Percentiles rank a stretch among this genome's conserved stretches.
Evolutionary conservation across 1,140 invertebrate species (phyloP).

Genomic region (Condylostylus longicornis): DNA sequence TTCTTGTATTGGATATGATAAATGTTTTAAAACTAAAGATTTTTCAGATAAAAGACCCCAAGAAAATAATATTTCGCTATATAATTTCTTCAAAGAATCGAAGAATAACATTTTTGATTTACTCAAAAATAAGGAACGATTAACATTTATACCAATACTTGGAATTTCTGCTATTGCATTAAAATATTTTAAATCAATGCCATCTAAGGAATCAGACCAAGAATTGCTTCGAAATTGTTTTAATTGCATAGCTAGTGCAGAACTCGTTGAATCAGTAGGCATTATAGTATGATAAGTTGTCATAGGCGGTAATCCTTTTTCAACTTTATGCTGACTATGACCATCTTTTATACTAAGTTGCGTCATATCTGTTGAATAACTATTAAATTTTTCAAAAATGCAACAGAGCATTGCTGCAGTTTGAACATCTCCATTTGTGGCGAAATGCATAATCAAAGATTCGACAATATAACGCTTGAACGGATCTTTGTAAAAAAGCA

Average conservation of each 20-base stretch:
- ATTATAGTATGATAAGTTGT: conserved; percentile 70
- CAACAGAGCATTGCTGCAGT: conserved; percentile 86
- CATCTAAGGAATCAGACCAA: conserved; percentile 71
- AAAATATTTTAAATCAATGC: conserved; percentile 17
- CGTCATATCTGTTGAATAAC: not conserved
- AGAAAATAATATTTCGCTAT: conserved; percentile 76
- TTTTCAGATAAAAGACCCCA: conserved; percentile 66
- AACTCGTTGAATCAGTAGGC: conserved; percentile 43
- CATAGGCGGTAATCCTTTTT: conserved; percentile 20
- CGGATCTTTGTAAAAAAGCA: conserved; percentile 44
- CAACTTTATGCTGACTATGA: not conserved
- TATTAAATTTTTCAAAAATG: conserved; percentile 43
- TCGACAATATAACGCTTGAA: conserved; percentile 73
- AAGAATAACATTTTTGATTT: conserved; percentile 46
- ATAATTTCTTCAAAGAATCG: conserved; percentile 72
- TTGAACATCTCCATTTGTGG: conserved; percentile 69
- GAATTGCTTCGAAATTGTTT: conserved; percentile 72
- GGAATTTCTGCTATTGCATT: too few species aligned
- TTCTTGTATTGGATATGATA: conserved; percentile 39
- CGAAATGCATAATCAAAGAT: conserved; percentile 69
- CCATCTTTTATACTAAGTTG: not conserved
- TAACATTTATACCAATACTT: too few species aligned
- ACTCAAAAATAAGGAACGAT: conserved; percentile 24
- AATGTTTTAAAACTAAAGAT: conserved; percentile 62
- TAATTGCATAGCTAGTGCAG: conserved; percentile 23